Conservation (phyloP, 2,113 vertebrate genomes). For the Haemorhous mexicanus region DNA sequence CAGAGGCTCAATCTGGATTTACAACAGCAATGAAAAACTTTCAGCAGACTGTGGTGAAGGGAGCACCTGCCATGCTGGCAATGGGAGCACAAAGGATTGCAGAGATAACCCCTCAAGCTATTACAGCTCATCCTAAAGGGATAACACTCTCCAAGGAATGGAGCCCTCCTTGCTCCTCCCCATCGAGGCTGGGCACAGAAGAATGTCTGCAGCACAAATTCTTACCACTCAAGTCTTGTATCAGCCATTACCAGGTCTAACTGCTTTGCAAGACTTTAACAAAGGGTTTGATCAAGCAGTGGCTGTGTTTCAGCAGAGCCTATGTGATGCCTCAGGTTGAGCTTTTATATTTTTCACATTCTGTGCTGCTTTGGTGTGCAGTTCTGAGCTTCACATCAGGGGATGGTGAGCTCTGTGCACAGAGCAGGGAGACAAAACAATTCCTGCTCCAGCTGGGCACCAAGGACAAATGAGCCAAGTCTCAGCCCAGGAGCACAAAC, state of each 20-base stretch:
- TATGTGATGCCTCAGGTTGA: background rate
- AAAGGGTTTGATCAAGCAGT: background rate
- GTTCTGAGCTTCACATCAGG: accelerated
- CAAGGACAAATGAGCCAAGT: background rate
- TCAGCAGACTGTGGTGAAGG: background rate
- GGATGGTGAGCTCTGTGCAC: background rate
- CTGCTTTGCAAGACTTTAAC: background rate
- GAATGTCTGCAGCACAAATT: background rate
- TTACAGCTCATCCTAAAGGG: background rate
- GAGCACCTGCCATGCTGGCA: background rate
- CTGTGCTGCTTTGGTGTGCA: background rate
- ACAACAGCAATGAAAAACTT: background rate
- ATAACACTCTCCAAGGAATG: background rate
- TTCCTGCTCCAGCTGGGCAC: background rate
- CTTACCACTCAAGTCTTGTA: background rate
- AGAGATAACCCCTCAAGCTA: background rate
- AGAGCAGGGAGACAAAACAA: background rate
- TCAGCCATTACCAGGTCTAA: background rate
- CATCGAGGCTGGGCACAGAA: background rate
- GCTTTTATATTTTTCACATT: background rate
- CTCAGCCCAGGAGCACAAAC: background rate
- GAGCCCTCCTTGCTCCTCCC: background rate
- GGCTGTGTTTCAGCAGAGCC: background rate
- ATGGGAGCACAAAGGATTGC: background rate
- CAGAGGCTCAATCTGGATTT: background rate